Conservation (phyloP, 2,888 invertebrate species). For the Cremastinae sp. region DNA sequence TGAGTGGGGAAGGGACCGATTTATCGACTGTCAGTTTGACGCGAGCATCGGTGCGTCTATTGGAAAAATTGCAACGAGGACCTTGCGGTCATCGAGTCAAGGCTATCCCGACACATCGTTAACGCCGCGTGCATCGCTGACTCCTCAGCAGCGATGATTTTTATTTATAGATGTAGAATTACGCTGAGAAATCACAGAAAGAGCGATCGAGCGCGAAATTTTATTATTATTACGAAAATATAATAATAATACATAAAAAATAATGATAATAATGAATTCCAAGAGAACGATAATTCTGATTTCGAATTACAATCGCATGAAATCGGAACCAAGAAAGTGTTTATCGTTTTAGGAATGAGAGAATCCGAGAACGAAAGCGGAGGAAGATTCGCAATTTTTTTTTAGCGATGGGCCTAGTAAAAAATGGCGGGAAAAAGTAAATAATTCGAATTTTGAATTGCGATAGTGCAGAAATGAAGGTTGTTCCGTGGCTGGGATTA, state of each 20-base stretch:
- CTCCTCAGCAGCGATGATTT: conserved; percentile 12
- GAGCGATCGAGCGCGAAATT: conserved; percentile 29
- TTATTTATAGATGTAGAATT: conserved; percentile 49
- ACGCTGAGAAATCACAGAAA: conserved; percentile 7
- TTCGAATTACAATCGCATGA: too few relatives aligned
- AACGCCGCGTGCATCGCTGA: conserved; percentile 50
- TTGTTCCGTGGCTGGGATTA: conserved; percentile 46
- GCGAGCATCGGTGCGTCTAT: conserved; percentile 56
- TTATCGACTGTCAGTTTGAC: conserved; percentile 60
- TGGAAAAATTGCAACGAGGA: conserved; percentile 58
- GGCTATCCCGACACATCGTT: conserved; percentile 52
- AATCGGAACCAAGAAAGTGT: too few relatives aligned
- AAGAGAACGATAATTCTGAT: neutral
- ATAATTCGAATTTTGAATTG: conserved; percentile 16
- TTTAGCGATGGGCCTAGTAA: too few relatives aligned
- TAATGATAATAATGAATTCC: neutral
- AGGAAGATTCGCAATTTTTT: too few relatives aligned
- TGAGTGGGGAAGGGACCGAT: conserved; percentile 12
- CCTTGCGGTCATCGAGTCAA: conserved; percentile 61
- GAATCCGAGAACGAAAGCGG: neutral
- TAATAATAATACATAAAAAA: neutral
- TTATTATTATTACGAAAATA: too few relatives aligned
- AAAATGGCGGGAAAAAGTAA: conserved; percentile 31
- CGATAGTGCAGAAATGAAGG: conserved; percentile 13
- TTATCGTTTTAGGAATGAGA: too few relatives aligned